Percentiles rank a stretch among this genome's conserved stretches.
These are phyloP conservation scores for Epistrophe grossulariae DNA, from an alignment of 2,888 invertebrate species.

Conservation along the genomic window DNA sequence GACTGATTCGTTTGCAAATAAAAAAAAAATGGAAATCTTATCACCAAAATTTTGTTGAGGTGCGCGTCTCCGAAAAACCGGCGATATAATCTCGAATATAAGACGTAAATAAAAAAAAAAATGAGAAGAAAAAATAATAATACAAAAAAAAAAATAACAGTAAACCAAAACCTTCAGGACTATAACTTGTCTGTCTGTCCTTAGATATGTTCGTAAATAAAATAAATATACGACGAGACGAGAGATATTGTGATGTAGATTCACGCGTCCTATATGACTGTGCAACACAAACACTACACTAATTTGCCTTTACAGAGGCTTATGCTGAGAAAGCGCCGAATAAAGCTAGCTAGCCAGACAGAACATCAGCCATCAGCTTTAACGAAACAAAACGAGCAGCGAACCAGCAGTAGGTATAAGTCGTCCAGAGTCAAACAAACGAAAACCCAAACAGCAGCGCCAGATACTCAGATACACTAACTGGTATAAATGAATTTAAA, in stretches of 20 bases:
- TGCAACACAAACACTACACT: slow-evolving; percentile 81
- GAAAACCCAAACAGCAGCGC: slow-evolving; percentile 63
- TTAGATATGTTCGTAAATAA: slow-evolving; percentile 67
- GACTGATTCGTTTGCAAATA: slow-evolving; percentile 42
- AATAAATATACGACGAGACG: slow-evolving; percentile 71
- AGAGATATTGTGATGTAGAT: slow-evolving; percentile 65
- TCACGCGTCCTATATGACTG: slow-evolving; percentile 77
- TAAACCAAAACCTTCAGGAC: slow-evolving; percentile 23
- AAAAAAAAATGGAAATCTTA: slow-evolving; percentile 59
- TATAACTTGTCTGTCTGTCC: slow-evolving; percentile 41
- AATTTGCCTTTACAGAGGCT: slow-evolving; percentile 79
- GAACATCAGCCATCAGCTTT: slow-evolving; percentile 39
- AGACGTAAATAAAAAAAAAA: slow-evolving; percentile 37
- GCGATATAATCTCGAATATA: slow-evolving; percentile 34
- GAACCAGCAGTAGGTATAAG: slow-evolving; percentile 48
- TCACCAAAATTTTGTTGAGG: slow-evolving; percentile 37
- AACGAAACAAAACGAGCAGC: slow-evolving; percentile 47
- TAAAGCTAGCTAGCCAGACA: slow-evolving; percentile 64
- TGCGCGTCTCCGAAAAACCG: slow-evolving; percentile 34
- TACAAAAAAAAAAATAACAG: neutral
- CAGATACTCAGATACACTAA: slow-evolving; percentile 51
- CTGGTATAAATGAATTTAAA: slow-evolving; percentile 69
- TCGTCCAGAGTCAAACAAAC: slow-evolving; percentile 65
- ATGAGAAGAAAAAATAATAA: slow-evolving; percentile 18
- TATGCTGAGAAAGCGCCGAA: slow-evolving; percentile 78